Evolutionary conservation across 64 coral and sea anemone species (phyloP).

Genomic region (Montipora cactus): DNA sequence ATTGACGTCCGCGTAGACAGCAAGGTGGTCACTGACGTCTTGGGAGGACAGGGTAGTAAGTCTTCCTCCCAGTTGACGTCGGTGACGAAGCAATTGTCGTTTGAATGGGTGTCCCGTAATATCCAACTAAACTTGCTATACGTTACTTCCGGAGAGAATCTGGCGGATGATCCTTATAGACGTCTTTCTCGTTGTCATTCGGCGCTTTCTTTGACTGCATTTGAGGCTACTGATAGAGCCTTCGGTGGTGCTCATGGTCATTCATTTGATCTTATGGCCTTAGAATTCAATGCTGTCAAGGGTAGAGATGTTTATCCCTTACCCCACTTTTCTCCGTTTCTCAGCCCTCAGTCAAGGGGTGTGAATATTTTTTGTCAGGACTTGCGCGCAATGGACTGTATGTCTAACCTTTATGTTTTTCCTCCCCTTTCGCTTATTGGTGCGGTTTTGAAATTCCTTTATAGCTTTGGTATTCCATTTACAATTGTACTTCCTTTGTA

Average conservation of each 20-base stretch:
- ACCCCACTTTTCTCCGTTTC: constrained; percentile 30
- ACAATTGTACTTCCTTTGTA: constrained; percentile 34
- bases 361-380: constrained; percentile 55
- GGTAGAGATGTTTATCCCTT: neutral
- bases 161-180: constrained; percentile 17
- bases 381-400: neutral
- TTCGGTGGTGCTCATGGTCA: constrained; percentile 5
- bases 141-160: neutral
- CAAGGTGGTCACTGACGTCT: neutral
- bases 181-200: neutral
- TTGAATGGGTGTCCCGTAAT: neutral
- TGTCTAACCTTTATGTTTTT: neutral
- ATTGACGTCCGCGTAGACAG: too few species aligned
- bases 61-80: neutral
- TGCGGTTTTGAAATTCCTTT: neutral
- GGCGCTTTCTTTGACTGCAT: neutral
- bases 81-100: constrained; percentile 19
- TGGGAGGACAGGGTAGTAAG: neutral
- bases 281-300: neutral
- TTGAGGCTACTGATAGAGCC: neutral
- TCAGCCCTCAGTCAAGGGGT: neutral
- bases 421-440: constrained; percentile 8
- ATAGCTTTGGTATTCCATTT: constrained; percentile 12
- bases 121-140: neutral
- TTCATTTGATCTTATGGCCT: neutral